Base-by-base conservation (phyloP, 2,888 invertebrate genomes). In the Torymus aiolomorphi region DNA sequence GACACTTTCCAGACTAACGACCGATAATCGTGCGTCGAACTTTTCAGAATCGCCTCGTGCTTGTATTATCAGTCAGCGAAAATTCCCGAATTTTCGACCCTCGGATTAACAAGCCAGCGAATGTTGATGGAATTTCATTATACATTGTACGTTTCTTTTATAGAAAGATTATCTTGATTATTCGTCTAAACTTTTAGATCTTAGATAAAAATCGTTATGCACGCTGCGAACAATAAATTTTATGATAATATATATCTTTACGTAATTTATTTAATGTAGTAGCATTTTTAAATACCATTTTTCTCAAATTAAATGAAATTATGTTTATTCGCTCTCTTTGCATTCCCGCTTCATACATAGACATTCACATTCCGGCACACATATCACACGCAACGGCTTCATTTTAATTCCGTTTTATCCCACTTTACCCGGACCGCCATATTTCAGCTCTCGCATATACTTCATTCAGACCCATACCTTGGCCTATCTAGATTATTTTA, bases 11-110 rank as follows among this genome's bases (percentile, higher is more conserved):
- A 81, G 82, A 80, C 82, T 75, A 77, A 81, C 66, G 80, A 73
- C 81, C 80, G 82, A 81, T 80, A 79, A 80, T 76, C 74, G 80
- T 51, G 20, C 82, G 66, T 79, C 76, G 79, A 80, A 82, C 82
- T 81, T 79, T 77, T 57, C n/a, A 16, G n/a, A 13, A 56, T 63
- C 62, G 20, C 70, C 42, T 57, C 42, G 67, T 18, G 14, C 42
- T n/a, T 61, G 5, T 16, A 56, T 42, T 42, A 42, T 42, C 42
- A 42, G 42, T 8, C 42, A 8, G 8, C 8, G 42, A 42, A 42
- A 42, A 42, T 42, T 42, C 8, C 42, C 42, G 51, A 71, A 49
- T 71, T 59, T 49, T 42, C 20, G 31, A 56, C 54, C 24, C 24
- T 24, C 8, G 31, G 24, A 56, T 67, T 72, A 5, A 42, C 42